These are phyloP conservation scores for Proctacanthus coquilletti DNA, from an alignment of 1,140 invertebrate species.

Conservation along the genomic window DNA sequence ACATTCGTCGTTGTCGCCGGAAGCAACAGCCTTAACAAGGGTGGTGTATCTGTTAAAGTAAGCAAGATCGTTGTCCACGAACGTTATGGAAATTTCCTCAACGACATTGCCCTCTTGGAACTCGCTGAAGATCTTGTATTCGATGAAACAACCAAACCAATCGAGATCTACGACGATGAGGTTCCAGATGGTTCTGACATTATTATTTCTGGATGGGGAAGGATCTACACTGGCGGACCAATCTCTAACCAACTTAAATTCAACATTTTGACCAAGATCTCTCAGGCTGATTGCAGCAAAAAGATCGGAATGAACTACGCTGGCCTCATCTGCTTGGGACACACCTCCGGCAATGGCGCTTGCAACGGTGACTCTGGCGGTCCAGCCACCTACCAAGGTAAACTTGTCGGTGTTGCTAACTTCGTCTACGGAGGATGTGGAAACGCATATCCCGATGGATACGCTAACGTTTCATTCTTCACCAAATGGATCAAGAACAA, in stretches of 20 bases:
- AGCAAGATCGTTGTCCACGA: constrained; percentile 25
- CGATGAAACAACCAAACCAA: constrained; percentile 21
- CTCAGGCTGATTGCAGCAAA: constrained; percentile 8
- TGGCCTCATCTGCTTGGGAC: constrained; percentile 18
- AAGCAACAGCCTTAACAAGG: constrained; percentile 15
- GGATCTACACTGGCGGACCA: constrained; percentile 14
- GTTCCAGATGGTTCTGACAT: constrained; percentile 15
- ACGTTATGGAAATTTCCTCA: constrained; percentile 18
- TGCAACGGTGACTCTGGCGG: constrained; percentile 25
- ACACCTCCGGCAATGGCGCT: constrained; percentile 14
- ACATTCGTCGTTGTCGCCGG: constrained; percentile 24
- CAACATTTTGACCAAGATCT: constrained; percentile 14
- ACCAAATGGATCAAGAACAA: constrained; percentile 31
- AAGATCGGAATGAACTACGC: constrained; percentile 7
- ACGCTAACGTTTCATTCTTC: constrained; percentile 33
- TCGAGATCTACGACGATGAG: constrained; percentile 17
- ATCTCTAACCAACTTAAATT: constrained; percentile 16
- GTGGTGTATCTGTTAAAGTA: constrained; percentile 19
- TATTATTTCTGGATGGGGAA: constrained; percentile 35
- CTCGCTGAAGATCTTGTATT: constrained; percentile 19
- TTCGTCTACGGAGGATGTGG: constrained; percentile 19
- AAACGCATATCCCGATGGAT: constrained; percentile 38
- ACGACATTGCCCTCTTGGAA: constrained; percentile 36
- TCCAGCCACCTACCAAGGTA: constrained; percentile 15
- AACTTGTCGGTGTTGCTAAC: constrained; percentile 18